These are phyloP conservation scores for Tauraco hartlaubi DNA, from an alignment of 2,797 vertebrate genomes.

Conservation along the genomic window DNA sequence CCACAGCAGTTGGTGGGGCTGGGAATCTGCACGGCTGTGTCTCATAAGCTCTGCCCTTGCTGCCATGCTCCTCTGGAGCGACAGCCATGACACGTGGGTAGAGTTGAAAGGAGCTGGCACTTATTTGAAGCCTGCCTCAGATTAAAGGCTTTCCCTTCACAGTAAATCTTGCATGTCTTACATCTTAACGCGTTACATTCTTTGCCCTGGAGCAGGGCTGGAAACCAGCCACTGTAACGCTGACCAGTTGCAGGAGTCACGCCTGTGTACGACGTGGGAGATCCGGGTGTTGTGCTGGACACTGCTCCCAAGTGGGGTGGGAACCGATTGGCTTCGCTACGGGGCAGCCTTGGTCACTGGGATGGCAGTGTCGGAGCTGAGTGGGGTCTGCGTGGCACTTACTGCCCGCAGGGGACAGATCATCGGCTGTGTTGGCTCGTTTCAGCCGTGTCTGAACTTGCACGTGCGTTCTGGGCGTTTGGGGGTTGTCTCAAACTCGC, in stretches of 20 bases:
- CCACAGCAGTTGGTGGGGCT: not conserved
- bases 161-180: not conserved
- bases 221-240: not conserved
- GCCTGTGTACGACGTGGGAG: not conserved
- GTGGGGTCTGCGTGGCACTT: not conserved
- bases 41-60: accelerated
- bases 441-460: accelerated
- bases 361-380: not conserved
- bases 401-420: not conserved
- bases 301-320: not conserved
- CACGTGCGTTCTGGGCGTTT: accelerated
- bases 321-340: accelerated
- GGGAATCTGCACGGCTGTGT: accelerated
- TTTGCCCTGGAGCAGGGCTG: not conserved
- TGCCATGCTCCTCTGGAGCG: not conserved
- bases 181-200: not conserved
- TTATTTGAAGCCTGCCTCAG: not conserved
- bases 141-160: slow-evolving; percentile 14
- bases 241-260: not conserved
- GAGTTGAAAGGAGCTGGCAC: slow-evolving; percentile 16
- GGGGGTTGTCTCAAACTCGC: not conserved
- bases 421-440: not conserved
- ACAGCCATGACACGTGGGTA: not conserved
- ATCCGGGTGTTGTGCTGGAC: not conserved
- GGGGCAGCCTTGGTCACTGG: not conserved